A percentile compares a stretch with the other conserved stretches of the same genome.
Evolutionary conservation across 1,140 invertebrate genomes (phyloP).

Genomic region (Stegodyphus dumicola): DNA sequence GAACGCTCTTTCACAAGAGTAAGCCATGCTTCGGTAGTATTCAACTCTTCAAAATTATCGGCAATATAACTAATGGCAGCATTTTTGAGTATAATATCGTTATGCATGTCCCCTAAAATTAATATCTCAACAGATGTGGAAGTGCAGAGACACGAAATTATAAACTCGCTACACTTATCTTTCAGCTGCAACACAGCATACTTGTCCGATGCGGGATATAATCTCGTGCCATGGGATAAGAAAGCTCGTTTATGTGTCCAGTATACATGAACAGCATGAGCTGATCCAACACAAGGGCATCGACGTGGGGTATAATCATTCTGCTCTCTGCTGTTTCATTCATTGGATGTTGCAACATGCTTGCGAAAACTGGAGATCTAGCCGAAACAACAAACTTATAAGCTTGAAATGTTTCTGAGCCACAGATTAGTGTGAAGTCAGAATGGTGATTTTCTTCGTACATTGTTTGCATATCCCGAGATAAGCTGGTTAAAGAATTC

Average conservation of each 20-base stretch:
- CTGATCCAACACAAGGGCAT: background rate
- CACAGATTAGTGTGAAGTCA: constrained; percentile 47
- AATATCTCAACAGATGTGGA: background rate
- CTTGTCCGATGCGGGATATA: background rate
- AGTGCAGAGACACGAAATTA: background rate
- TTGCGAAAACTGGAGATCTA: constrained; percentile 67
- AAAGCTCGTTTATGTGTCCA: background rate
- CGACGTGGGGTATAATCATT: constrained; percentile 11
- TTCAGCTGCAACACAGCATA: background rate
- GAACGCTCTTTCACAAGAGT: background rate
- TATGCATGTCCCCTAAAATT: background rate
- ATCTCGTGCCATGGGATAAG: background rate
- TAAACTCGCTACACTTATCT: background rate
- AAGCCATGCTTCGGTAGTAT: background rate
- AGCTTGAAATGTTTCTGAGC: constrained; percentile 63
- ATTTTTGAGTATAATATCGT: background rate
- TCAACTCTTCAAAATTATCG: background rate
- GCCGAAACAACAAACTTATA: constrained; percentile 67
- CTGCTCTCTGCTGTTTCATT: constrained; percentile 25
- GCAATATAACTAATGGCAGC: background rate
- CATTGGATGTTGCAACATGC: constrained; percentile 66
- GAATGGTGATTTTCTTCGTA: background rate
- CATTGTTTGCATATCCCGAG: background rate
- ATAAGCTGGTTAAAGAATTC: background rate
- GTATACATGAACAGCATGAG: background rate